Conservation (phyloP, 1,140 invertebrate genomes). For the Cephus cinctus region DNA sequence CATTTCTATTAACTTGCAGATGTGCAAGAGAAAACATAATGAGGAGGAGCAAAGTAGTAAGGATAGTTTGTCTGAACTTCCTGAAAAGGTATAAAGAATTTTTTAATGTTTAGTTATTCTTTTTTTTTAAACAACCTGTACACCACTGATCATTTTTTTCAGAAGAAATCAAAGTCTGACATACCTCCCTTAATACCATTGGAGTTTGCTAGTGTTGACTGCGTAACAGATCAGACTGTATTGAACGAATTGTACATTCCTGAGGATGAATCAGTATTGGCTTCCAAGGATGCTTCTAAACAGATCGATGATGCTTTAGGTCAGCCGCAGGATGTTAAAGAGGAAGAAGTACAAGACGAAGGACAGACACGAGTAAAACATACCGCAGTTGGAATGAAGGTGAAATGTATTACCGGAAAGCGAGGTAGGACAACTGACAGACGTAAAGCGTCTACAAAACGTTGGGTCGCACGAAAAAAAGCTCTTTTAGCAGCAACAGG, state of each 20-base stretch:
- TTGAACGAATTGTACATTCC: background rate
- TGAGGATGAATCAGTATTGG: background rate
- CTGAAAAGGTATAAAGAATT: background rate
- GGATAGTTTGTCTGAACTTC: background rate
- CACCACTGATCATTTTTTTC: constrained; percentile 1
- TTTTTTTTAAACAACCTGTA: background rate
- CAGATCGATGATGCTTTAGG: background rate
- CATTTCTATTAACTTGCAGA: background rate
- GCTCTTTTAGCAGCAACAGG: constrained; percentile 45
- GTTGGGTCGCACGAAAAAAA: constrained; percentile 50
- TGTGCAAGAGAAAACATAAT: background rate
- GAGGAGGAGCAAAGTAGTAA: background rate
- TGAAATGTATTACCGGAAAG: constrained; percentile 19
- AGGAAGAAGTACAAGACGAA: constrained; percentile 6
- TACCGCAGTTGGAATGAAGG: constrained; percentile 11
- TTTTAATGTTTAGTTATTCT: background rate
- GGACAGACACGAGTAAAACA: constrained; percentile 10
- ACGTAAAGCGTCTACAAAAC: constrained; percentile 45
- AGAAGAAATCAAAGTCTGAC: constrained; percentile 21
- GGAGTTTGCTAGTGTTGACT: constrained; percentile 7
- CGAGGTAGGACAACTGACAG: constrained; percentile 38
- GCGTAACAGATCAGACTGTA: background rate
- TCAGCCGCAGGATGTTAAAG: background rate
- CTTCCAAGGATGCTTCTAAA: constrained; percentile 2
- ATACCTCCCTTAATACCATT: constrained; percentile 14